Evolutionary conservation across 2,113 vertebrate genomes (phyloP).

Genomic region (Acrocephalus kingi): DNA sequence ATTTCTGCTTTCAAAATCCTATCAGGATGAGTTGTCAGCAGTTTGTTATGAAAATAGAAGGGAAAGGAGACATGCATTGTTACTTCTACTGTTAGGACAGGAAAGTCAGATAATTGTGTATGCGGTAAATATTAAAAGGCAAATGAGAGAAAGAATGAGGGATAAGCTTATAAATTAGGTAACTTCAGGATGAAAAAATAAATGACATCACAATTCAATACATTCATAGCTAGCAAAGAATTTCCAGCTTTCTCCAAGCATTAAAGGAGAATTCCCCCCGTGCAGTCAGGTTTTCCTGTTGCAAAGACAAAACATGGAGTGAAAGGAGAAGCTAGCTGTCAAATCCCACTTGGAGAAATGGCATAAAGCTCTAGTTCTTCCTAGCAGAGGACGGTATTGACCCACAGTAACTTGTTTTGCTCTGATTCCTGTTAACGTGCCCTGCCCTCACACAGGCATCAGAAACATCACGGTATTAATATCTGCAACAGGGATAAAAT

Average conservation of each 20-base stretch:
- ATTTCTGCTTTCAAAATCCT: neutral
- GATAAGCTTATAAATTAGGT: neutral
- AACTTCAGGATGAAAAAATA: neutral
- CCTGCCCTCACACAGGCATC: neutral
- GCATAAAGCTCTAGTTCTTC: neutral
- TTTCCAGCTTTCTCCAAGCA: neutral
- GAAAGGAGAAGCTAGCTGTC: neutral
- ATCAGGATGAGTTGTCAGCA: neutral
- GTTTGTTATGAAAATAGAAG: neutral
- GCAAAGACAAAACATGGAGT: neutral
- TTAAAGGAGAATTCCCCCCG: neutral
- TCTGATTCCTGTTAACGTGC: neutral
- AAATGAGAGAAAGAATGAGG: neutral
- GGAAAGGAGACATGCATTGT: neutral
- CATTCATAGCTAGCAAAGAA: neutral
- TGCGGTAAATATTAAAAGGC: neutral
- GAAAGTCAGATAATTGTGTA: neutral
- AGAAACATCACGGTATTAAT: neutral
- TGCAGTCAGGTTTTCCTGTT: neutral
- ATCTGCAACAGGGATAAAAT: neutral
- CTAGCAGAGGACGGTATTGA: constrained; percentile 47
- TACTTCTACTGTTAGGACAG: neutral
- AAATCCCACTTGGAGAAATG: neutral
- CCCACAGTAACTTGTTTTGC: neutral
- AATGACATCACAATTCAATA: neutral